Conservation (phyloP, 2,113 vertebrate species). For the Paratilapia polleni region DNA sequence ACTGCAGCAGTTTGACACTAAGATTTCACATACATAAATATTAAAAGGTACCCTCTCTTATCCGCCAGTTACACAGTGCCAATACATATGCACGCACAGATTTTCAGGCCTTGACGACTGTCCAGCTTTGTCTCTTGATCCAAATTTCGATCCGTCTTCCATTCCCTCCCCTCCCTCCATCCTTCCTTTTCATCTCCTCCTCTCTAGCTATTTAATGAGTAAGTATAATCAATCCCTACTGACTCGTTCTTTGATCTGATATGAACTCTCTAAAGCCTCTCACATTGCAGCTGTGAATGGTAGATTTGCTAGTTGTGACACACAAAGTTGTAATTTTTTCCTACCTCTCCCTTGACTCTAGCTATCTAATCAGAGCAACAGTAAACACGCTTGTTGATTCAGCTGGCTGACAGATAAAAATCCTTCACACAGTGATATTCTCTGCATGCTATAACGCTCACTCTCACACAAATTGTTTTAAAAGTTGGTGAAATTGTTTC, state of each 20-base stretch:
- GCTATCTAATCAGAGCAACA: slow-evolving; percentile 1
- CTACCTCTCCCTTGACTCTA: not conserved
- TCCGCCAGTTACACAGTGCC: too few species aligned
- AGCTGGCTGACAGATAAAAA: slow-evolving; percentile 5
- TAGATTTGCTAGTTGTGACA: not conserved
- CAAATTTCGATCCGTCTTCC: not conserved
- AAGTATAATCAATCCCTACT: slow-evolving; percentile 11
- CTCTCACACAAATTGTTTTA: not conserved
- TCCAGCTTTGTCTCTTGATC: not conserved
- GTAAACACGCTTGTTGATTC: slow-evolving; percentile 12
- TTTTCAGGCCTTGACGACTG: not conserved
- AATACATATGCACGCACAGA: not conserved
- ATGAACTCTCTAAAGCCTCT: slow-evolving; percentile 16
- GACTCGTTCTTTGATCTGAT: slow-evolving; percentile 42
- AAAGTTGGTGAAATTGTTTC: not conserved
- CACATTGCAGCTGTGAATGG: not conserved
- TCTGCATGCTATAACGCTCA: not conserved
- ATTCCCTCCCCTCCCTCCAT: not conserved
- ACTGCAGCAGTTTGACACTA: too few species aligned
- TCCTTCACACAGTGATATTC: not conserved
- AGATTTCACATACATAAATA: too few species aligned
- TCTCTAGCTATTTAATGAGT: slow-evolving; percentile 19
- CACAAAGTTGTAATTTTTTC: not conserved
- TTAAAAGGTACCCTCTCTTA: too few species aligned
- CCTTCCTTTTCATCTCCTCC: slow-evolving; percentile 1